A percentile compares a stretch with the other conserved stretches of the same genome.
These are phyloP conservation scores for Perithous albicinctus DNA, from an alignment of 2,888 invertebrate genomes.

Conservation along the genomic window DNA sequence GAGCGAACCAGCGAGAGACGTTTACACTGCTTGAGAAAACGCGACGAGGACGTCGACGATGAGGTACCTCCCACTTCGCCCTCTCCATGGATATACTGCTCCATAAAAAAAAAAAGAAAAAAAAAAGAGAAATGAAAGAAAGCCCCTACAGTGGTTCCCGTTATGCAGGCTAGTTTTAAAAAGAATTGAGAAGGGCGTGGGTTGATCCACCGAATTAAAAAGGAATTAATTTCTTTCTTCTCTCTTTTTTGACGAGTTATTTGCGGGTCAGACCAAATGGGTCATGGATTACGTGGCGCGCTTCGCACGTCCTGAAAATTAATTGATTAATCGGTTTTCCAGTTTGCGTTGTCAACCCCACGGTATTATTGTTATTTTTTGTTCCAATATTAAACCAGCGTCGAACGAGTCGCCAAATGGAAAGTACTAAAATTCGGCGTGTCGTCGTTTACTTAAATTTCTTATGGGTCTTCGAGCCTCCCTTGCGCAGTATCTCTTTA, in stretches of 20 bases:
- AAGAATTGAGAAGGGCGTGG: slow-evolving; percentile 37
- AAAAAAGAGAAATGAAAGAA: background rate
- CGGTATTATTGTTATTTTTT: too few species aligned
- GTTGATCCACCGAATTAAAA: slow-evolving; percentile 49
- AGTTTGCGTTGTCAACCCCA: background rate
- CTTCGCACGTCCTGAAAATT: slow-evolving; percentile 34
- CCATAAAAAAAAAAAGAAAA: background rate
- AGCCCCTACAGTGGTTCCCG: background rate
- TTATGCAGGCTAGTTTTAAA: slow-evolving; percentile 26
- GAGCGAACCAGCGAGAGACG: slow-evolving; percentile 53
- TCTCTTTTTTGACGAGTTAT: slow-evolving; percentile 27
- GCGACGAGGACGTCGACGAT: slow-evolving; percentile 59
- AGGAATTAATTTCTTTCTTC: slow-evolving; percentile 21
- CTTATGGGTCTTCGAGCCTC: background rate
- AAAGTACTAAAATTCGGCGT: slow-evolving; percentile 1
- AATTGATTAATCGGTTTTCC: slow-evolving; percentile 30
- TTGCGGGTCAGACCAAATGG: slow-evolving; percentile 32
- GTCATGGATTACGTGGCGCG: slow-evolving; percentile 17
- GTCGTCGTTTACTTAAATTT: background rate
- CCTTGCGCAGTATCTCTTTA: slow-evolving; percentile 9
- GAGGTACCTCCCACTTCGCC: slow-evolving; percentile 23
- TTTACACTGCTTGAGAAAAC: slow-evolving; percentile 62
- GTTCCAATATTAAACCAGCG: background rate
- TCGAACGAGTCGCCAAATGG: background rate
- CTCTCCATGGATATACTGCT: slow-evolving; percentile 17